Percentiles rank a stretch among this genome's conserved stretches.
These are phyloP conservation scores for Pristiophorus japonicus DNA, from an alignment of 2,113 vertebrate species.

Conservation along the genomic window DNA sequence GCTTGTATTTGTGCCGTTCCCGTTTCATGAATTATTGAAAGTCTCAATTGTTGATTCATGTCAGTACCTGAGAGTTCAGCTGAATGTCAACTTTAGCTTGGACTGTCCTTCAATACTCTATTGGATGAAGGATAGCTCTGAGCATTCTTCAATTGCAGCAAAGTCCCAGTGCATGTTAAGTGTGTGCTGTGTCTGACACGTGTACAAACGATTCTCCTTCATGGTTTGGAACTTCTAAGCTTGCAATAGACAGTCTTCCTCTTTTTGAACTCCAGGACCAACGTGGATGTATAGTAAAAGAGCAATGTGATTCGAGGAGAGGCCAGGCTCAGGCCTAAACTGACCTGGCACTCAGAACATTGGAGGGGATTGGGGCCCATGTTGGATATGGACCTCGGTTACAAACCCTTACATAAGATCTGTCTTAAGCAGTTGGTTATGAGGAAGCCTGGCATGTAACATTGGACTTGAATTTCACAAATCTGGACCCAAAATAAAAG, in stretches of 20 bases:
- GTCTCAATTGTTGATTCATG: neutral
- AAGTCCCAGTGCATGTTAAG: too few relatives aligned
- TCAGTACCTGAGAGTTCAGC: neutral
- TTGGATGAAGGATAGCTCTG: neutral
- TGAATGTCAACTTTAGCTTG: neutral
- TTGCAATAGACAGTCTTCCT: neutral
- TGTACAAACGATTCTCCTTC: neutral
- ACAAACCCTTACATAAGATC: neutral
- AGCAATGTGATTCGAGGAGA: too few relatives aligned
- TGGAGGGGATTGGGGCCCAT: neutral
- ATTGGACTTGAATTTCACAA: neutral
- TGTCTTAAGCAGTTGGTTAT: neutral
- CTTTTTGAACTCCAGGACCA: neutral
- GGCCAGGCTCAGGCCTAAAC: too few relatives aligned
- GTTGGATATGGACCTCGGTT: neutral
- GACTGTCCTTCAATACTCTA: neutral
- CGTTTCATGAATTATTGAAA: neutral
- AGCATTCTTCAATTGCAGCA: too few relatives aligned
- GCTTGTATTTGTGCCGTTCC: neutral
- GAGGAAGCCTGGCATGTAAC: neutral
- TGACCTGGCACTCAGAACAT: too few relatives aligned
- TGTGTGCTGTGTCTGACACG: too few relatives aligned
- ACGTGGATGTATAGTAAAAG: neutral
- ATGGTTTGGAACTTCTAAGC: neutral
- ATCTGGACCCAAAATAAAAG: neutral